Evolutionary conservation across 2,888 invertebrate genomes (phyloP).

Genomic region (Dryomyza anilis): DNA sequence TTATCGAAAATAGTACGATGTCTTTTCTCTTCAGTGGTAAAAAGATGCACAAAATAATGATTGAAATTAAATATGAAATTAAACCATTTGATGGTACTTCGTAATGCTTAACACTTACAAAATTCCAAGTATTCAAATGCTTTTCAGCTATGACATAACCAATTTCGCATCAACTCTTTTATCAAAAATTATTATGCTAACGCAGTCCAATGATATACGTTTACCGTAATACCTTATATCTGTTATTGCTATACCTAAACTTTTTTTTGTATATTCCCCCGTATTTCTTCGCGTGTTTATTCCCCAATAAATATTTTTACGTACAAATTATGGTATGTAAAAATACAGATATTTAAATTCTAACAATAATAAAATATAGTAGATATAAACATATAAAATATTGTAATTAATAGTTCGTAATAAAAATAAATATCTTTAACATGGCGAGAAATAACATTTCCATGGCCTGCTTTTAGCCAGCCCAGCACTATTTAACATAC

Average conservation of each 20-base stretch:
- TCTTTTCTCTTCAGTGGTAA: too few relatives aligned
- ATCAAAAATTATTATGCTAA: neutral
- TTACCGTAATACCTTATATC: neutral
- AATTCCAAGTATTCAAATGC: too few relatives aligned
- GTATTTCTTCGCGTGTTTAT: neutral
- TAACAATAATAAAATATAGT: constrained; percentile 13
- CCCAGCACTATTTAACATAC: too few relatives aligned
- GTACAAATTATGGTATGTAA: constrained; percentile 10
- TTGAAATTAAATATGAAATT: too few relatives aligned
- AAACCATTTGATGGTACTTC: too few relatives aligned
- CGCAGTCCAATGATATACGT: neutral
- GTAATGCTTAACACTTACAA: too few relatives aligned
- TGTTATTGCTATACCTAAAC: neutral
- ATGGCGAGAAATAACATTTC: too few relatives aligned
- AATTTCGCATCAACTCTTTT: neutral
- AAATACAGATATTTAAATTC: constrained; percentile 17
- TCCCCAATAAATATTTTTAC: neutral
- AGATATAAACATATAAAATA: constrained; percentile 11
- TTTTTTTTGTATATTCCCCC: neutral
- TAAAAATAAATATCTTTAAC: too few relatives aligned
- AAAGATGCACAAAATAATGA: too few relatives aligned
- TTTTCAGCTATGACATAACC: too few relatives aligned
- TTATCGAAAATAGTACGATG: neutral
- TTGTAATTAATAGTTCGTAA: too few relatives aligned
- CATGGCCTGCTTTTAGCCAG: too few relatives aligned